Base-by-base conservation (phyloP, 2,113 vertebrate genomes). In the Lophura nycthemera region DNA sequence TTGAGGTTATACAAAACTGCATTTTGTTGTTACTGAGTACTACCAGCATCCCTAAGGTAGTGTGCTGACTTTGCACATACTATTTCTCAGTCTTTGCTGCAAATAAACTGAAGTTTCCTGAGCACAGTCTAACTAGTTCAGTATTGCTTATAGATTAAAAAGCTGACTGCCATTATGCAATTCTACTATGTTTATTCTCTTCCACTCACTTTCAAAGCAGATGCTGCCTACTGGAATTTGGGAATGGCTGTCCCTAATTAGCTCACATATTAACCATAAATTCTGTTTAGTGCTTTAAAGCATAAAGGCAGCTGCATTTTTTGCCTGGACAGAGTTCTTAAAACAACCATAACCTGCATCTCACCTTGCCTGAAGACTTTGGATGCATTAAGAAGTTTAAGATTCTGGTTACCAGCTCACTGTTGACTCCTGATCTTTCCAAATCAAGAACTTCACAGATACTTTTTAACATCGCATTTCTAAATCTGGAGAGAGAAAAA, bases 371-470 rank as follows among this genome's bases (percentile, higher is more conserved):
- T 24, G 98, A 99, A 97, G 98, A 98, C 71, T 98, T 99, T 12
- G 99, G 99, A 22, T 98, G 96, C 89, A 98, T 97, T 79, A 99
- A 97, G 88, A 99, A 99, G 34, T 95, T 98, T 93, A 99, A 96
- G 95, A 99, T 99, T 96, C 98, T 97, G 67, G 99, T 98, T 59
- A 99, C 97, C 10, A 99, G 97, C 57, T 99, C 98, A 29, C 96
- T 97, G 76, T 99, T 99, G 69, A 97, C 98, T 67, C 99, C 99
- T 29, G 98, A 98, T 95, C 98, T 98, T 97, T 99, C 99, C 97
- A 99, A 98, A 86, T 99, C 99, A 52, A 99, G 97, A 92, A 99
- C 98, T 38, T 98, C 97, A 74, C 99, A 99, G 89, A 99, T 98
- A 19, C 97, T 98, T 93, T 98, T 99, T 94, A 99, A 97, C 91